Conservation (phyloP, 2,113 vertebrate genomes). For the Hystrix cristata region DNA sequence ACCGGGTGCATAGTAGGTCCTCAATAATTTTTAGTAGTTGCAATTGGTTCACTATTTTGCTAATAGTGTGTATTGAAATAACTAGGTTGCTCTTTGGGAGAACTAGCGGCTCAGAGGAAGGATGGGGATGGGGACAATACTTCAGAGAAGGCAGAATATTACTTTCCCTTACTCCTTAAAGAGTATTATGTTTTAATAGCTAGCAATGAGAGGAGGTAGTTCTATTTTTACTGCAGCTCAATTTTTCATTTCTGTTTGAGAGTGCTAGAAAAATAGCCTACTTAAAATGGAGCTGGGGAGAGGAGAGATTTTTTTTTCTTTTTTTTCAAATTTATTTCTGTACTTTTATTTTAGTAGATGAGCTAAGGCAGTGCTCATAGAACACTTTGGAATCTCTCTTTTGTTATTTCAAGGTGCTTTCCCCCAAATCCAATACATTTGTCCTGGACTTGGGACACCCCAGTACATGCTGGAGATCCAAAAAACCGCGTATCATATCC, state of each 20-base stretch:
- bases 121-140: not conserved
- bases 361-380: not conserved
- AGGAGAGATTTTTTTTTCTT: not conserved
- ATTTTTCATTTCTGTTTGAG: slow-evolving; percentile 57
- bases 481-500: not conserved
- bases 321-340: not conserved
- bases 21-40: not conserved
- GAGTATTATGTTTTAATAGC: slow-evolving; percentile 29
- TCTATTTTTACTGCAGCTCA: slow-evolving; percentile 51
- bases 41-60: not conserved
- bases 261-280: not conserved
- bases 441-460: not conserved
- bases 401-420: slow-evolving; percentile 36
- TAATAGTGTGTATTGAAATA: slow-evolving; percentile 16
- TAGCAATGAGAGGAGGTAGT: not conserved
- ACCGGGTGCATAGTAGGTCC: not conserved
- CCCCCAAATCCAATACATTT: not conserved
- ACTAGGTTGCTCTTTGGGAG: not conserved
- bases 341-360: not conserved
- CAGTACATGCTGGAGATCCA: not conserved
- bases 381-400: not conserved
- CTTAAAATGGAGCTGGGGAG: not conserved
- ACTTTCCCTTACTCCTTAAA: not conserved
- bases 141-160: slow-evolving; percentile 6
- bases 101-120: not conserved